Conservation (phyloP, 2,888 invertebrate species). For the Andricus curvator region DNA sequence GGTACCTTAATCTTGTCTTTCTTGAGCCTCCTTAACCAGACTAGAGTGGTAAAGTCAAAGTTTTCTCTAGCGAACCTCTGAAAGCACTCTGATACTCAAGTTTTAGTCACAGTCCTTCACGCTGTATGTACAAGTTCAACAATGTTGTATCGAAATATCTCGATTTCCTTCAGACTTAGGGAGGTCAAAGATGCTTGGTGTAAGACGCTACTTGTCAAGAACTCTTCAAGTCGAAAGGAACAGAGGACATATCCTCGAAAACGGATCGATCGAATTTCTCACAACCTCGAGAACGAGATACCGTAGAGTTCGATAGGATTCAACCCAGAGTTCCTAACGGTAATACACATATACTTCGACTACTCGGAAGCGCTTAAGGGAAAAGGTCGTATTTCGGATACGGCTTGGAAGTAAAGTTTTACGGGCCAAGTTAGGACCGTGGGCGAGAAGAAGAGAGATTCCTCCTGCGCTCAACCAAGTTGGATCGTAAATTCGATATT, state of each 20-base stretch:
- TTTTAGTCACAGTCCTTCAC: constrained; percentile 16
- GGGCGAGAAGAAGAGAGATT: constrained; percentile 49
- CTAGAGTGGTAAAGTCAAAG: not conserved
- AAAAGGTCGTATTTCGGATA: constrained; percentile 60
- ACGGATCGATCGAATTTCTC: constrained; percentile 33
- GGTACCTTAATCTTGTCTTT: not conserved
- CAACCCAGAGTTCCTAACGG: not conserved
- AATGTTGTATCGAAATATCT: constrained; percentile 35
- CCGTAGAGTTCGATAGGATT: constrained; percentile 35
- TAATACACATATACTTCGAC: constrained; percentile 32
- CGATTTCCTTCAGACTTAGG: constrained; percentile 22
- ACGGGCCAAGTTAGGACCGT: constrained; percentile 64
- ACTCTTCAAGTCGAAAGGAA: constrained; percentile 29
- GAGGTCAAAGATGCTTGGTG: not conserved
- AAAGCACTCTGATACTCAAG: constrained; percentile 25
- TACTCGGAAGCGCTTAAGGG: constrained; percentile 58
- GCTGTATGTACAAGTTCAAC: constrained; percentile 19
- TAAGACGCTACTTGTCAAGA: constrained; percentile 25
- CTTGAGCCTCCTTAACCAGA: not conserved
- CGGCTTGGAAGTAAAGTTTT: constrained; percentile 65
- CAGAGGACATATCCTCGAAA: not conserved
- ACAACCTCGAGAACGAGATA: constrained; percentile 29
- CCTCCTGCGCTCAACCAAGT: constrained; percentile 61
- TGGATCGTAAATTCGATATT: constrained; percentile 73
- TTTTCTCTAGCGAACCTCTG: not conserved